Evolutionary conservation across 2,797 vertebrate species (phyloP), one percentile per base, ranked within the genome.

Genomic region (Falco rusticolus): DNA sequence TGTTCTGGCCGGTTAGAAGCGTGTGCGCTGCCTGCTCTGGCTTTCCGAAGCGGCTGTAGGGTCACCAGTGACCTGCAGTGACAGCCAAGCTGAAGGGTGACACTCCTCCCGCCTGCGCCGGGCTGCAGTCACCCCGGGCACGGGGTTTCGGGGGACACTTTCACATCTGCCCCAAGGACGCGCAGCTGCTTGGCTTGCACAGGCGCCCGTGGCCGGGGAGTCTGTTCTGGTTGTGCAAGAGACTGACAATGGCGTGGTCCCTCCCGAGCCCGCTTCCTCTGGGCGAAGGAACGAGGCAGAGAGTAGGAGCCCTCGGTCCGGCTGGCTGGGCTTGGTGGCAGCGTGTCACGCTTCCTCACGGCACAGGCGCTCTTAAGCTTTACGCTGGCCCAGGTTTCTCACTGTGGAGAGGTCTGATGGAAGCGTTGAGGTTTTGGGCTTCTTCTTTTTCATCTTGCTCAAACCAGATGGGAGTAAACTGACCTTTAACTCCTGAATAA

Each of bases 261-360:
- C 26, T 74, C 41, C 41, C 6, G 29, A 91, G 37, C 59, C 43
- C 17, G 13, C 48, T 78, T 60, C 29, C 22, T 63, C 45, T 50
- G 60, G 41, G 59, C 29, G 5, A 26, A 80, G 84, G 34, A 47
- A 19, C 0, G 4, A 41, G 21, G 4, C 31, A 7, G 22, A 63
- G 9, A 2, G 0, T 8, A 19, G 1, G 6, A 79, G 18, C 16
- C 29, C 51, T 50, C 28, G 28, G 47, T 80, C 4, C 24, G 0
- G 1, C 14, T 70, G 2, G 1, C 64, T 80, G 17, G 76, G 54
- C 63, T 31, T 12, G 41, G 50, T 81, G 82, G 56, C 79, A 56
- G 64, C 6, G 0, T 43, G 39, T 91, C 57, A 12, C 14, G 0
- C 20, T 71, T 86, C 21, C 33, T 92, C 6, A 11, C 33, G 82